These are phyloP conservation scores for Patiria pectinifera DNA, from an alignment of 53 echinoderm and acorn worm species.

Conservation along the genomic window DNA sequence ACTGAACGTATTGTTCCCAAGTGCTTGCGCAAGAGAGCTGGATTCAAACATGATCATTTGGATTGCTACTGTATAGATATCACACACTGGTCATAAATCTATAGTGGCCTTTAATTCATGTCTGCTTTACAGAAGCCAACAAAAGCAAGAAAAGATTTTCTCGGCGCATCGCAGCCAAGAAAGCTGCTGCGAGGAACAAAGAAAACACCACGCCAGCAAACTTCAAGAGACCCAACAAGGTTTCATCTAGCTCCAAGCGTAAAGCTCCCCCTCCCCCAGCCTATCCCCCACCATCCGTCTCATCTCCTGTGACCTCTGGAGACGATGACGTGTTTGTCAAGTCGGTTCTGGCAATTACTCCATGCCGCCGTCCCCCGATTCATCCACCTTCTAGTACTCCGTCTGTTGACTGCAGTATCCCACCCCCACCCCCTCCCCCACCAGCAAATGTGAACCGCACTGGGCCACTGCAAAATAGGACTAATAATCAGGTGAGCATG, in stretches of 20 bases:
- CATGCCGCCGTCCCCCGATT: conserved; percentile 36
- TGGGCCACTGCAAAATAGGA: conserved; percentile 10
- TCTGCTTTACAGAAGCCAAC: conserved; percentile 69
- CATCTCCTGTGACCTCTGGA: neutral
- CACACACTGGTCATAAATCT: neutral
- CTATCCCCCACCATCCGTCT: conserved; percentile 11
- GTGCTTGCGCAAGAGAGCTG: too few relatives aligned
- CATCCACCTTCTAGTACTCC: neutral
- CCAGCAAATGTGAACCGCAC: neutral
- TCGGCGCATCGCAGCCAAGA: conserved; percentile 80
- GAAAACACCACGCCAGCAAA: conserved; percentile 28
- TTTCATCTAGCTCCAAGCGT: neutral
- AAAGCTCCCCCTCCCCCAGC: conserved; percentile 30
- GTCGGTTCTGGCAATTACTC: conserved; percentile 12
- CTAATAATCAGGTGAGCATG: conserved; percentile 2
- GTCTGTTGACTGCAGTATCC: conserved; percentile 25
- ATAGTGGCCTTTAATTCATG: neutral
- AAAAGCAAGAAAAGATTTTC: conserved; percentile 77
- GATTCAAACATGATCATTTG: too few relatives aligned
- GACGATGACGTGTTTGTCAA: conserved; percentile 44
- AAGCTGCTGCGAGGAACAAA: conserved; percentile 20
- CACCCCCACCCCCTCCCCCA: conserved; percentile 1
- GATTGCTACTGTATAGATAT: neutral
- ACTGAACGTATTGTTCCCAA: too few relatives aligned
- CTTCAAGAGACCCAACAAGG: conserved; percentile 34